Evolutionary conservation across 2,797 vertebrate species (phyloP), one percentile per base, ranked within the genome.

Genomic region (Emydoidea blandingii): DNA sequence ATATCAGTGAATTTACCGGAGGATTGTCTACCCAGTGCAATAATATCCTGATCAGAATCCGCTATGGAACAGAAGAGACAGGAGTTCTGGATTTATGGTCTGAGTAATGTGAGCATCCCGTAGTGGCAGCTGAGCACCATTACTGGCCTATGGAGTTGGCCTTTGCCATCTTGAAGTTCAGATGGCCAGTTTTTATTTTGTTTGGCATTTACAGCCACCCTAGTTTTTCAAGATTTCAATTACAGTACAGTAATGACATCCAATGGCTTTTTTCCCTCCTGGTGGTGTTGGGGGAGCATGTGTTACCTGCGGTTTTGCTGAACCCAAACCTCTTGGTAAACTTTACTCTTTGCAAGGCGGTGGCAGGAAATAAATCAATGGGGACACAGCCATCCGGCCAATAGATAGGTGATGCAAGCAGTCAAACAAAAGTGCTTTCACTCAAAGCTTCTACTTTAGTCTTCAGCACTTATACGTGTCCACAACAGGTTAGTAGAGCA

Each of bases 101-200:
- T 8, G 6, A 76, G 18, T 76, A 47, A 76, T 8, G 12, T 27
- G 37, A 59, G 56, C 65, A 65, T 68, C 18, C 18, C 16, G 4
- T 10, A 5, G 62, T 37, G 18, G 8, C 59, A 34, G 59, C 18
- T 37, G n/a, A 68, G 34, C n/a, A 68, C 9, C 65, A 37, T 68
- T n/a, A 68, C 19, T 94, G 18, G 12, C 29, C 34, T 87, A 14
- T 78, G 92, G n/a, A 25, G 18, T 2, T 6, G 8, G 18, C 29
- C 54, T 94, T 89, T 90, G 50, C 93, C 88, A 89, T 96, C n/a
- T 50, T 9, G 1, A 14, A 85, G 56, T 47, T 93, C 34, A 81
- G 59, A 81, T 0, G 16, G 84, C 50, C 23, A 27, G 41, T 23
- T 25, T 23, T 81, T 31, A 2, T 41, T 91, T 83, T 83, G 79